These are phyloP conservation scores for Microtus ochrogaster DNA, from an alignment of 2,113 vertebrate species.

Conservation along the genomic window DNA sequence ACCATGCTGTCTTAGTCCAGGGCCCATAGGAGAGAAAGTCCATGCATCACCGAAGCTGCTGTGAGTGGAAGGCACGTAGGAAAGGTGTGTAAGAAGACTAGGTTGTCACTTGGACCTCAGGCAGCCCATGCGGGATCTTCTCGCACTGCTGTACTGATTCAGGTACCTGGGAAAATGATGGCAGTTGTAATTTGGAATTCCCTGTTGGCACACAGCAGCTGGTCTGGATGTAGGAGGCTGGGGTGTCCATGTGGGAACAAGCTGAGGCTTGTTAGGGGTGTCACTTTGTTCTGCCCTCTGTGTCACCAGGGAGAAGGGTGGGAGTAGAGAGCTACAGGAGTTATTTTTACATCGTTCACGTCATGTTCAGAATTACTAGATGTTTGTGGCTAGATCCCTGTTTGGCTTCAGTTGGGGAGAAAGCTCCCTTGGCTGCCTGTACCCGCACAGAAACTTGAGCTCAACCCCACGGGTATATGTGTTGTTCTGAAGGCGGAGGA, in stretches of 20 bases:
- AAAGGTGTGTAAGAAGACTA: not conserved
- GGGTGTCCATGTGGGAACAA: constrained; percentile 55
- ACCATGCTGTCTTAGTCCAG: not conserved
- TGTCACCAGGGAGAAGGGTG: constrained; percentile 63
- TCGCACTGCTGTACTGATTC: constrained; percentile 33
- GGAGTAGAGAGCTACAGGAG: constrained; percentile 65
- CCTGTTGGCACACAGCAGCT: constrained; percentile 68
- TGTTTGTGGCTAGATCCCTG: constrained; percentile 75
- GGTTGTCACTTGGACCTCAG: not conserved
- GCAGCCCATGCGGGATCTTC: constrained; percentile 37
- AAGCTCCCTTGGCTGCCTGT: constrained; percentile 58
- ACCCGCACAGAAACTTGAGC: constrained; percentile 50
- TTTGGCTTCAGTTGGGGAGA: constrained; percentile 62
- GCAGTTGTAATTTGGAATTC: constrained; percentile 77
- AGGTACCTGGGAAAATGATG: constrained; percentile 75
- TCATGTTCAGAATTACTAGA: constrained; percentile 74
- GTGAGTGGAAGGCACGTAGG: not conserved
- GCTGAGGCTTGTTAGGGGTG: constrained; percentile 74
- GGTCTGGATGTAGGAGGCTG: constrained; percentile 73
- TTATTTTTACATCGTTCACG: constrained; percentile 73
- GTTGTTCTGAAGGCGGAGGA: not conserved
- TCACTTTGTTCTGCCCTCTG: constrained; percentile 69
- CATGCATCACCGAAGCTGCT: too few relatives aligned
- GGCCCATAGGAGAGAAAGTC: not conserved
- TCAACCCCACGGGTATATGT: constrained; percentile 35